Evolutionary conservation across 2,888 invertebrate species (phyloP).

Genomic region (Cephus spinipes): DNA sequence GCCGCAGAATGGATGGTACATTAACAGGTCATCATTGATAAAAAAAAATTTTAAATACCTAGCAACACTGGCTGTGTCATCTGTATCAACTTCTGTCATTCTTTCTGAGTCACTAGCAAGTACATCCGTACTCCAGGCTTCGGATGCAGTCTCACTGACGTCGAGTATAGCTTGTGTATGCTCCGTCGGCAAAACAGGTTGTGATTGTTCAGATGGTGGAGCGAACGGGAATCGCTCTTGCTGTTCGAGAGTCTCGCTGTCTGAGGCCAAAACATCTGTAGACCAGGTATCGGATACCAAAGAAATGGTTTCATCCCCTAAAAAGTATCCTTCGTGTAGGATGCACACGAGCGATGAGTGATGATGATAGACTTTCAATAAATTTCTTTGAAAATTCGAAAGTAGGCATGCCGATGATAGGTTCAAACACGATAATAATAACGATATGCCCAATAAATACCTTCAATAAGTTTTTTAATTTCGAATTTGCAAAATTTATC

Average conservation of each 20-base stretch:
- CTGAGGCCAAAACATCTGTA: conserved; percentile 96
- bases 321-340: conserved; percentile 29
- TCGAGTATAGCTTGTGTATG: conserved; percentile 72
- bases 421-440: not conserved
- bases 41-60: conserved; percentile 53
- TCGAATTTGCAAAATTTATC: conserved; percentile 99
- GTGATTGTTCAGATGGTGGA: conserved; percentile 60
- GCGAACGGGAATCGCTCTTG: conserved; percentile 70
- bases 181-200: conserved; percentile 63
- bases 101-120: conserved; percentile 92
- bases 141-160: conserved; percentile 92
- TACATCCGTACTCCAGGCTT: conserved; percentile 99
- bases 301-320: conserved; percentile 94
- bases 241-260: conserved; percentile 93
- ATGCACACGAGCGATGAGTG: conserved; percentile 17
- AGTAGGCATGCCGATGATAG: not conserved
- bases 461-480: conserved; percentile 78
- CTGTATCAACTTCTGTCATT: conserved; percentile 85
- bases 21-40: not conserved
- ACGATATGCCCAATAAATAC: conserved; percentile 41
- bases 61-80: conserved; percentile 75
- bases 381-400: not conserved
- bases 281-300: conserved; percentile 99
- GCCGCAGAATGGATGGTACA: not conserved
- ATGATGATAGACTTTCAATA: conserved; percentile 7